Conservation (phyloP, 1,140 invertebrate species). For the Oedothorax gibbosus region DNA sequence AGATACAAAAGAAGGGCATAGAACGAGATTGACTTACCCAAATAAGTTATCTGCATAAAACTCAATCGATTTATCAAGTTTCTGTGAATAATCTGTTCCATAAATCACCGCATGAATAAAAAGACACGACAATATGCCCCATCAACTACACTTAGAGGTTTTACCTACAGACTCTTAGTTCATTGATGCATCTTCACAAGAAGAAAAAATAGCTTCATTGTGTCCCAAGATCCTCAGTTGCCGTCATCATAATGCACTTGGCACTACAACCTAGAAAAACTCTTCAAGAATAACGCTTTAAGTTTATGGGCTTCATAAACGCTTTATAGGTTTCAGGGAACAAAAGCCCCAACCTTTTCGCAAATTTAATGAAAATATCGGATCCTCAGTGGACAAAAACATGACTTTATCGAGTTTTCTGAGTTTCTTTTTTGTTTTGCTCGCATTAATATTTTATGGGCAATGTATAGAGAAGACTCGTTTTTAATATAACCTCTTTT, state of each 20-base stretch:
- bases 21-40: too few species aligned
- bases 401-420: constrained; percentile 47
- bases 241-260: constrained; percentile 39
- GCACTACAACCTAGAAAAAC: neutral
- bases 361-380: constrained; percentile 55
- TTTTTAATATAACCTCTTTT: constrained; percentile 31
- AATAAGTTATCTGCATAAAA: too few species aligned
- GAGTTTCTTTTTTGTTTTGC: neutral
- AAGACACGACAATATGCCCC: too few species aligned
- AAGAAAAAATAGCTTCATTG: neutral
- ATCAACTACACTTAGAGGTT: too few species aligned
- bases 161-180: too few species aligned
- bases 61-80: too few species aligned
- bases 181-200: too few species aligned
- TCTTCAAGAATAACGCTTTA: constrained; percentile 47
- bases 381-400: constrained; percentile 52
- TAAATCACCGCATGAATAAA: too few species aligned
- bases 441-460: constrained; percentile 47
- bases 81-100: too few species aligned
- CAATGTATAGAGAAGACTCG: constrained; percentile 7
- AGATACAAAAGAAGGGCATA: too few species aligned
- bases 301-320: constrained; percentile 54
- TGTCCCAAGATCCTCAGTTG: neutral
- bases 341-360: constrained; percentile 42
- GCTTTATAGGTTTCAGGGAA: constrained; percentile 48